These are phyloP conservation scores for Prunella strophiata DNA, from an alignment of 2,797 vertebrate species.

Conservation along the genomic window DNA sequence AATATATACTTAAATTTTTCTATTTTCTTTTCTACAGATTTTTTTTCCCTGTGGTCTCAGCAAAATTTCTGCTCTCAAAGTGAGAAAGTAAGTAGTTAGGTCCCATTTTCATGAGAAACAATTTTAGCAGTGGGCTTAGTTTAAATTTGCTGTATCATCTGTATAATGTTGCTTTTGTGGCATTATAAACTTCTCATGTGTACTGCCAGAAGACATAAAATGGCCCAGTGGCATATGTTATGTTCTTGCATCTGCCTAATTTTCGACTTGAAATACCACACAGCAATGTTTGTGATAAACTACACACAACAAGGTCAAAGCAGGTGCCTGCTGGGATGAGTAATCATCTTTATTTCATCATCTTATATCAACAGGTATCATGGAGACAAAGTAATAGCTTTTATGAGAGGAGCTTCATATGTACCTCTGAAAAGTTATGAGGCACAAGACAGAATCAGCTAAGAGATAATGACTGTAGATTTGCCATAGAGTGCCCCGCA, in stretches of 20 bases:
- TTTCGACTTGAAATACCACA: slow-evolving; percentile 55
- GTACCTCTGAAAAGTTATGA: slow-evolving; percentile 57
- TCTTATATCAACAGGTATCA: slow-evolving; percentile 60
- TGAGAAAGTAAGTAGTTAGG: background rate
- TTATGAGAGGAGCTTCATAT: slow-evolving; percentile 47
- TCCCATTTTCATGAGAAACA: background rate
- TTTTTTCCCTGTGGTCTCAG: background rate
- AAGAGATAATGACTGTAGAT: slow-evolving; percentile 61
- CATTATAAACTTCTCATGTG: slow-evolving; percentile 50
- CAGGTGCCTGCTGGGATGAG: slow-evolving; percentile 57
- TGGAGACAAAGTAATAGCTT: slow-evolving; percentile 60
- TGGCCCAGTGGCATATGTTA: slow-evolving; percentile 58
- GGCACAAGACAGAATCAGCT: slow-evolving; percentile 44
- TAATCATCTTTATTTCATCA: slow-evolving; percentile 68
- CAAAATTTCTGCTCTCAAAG: background rate
- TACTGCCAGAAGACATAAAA: slow-evolving; percentile 51
- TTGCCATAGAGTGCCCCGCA: slow-evolving; percentile 29
- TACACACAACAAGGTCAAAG: slow-evolving; percentile 58
- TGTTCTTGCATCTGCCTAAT: slow-evolving; percentile 61
- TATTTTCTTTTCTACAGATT: background rate
- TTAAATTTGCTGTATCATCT: slow-evolving; percentile 58
- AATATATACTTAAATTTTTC: background rate
- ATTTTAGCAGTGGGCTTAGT: background rate
- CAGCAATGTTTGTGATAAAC: slow-evolving; percentile 59
- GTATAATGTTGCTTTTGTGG: slow-evolving; percentile 47